phyloP scores from a whole-genome alignment of 2,797 vertebrate genomes.

The Pteronotus mesoamericanus region DNA sequence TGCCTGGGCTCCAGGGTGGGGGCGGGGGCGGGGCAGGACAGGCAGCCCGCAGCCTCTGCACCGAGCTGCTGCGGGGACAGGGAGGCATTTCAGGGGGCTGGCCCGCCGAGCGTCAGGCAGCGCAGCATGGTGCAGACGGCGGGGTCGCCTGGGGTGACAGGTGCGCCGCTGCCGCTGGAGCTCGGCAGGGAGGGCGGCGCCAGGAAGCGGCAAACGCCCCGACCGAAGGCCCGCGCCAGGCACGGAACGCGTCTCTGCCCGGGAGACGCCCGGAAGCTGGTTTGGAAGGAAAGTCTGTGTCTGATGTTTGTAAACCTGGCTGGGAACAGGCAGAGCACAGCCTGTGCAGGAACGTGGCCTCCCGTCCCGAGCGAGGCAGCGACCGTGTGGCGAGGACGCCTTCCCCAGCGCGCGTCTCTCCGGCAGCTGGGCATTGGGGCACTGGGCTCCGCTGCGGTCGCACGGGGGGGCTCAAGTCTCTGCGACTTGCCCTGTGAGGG shows the following conservation, averaged over 20 bases:
- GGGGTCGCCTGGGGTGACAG: not conserved
- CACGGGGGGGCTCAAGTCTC: not conserved
- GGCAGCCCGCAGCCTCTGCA: not conserved
- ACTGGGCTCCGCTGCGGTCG: too few relatives aligned
- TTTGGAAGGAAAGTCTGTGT: not conserved
- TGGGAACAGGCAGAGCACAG: not conserved
- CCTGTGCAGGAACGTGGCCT: not conserved
- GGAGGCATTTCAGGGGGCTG: not conserved
- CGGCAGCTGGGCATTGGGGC: too few relatives aligned
- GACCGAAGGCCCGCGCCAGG: not conserved
- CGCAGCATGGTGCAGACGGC: not conserved
- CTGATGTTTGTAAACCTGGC: not conserved
- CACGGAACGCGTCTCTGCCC: not conserved
- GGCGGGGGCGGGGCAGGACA: too few relatives aligned
- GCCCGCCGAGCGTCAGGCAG: not conserved
- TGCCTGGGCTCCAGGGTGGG: not conserved
- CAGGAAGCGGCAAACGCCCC: not conserved
- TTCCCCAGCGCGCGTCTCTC: too few relatives aligned
- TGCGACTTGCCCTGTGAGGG: not conserved
- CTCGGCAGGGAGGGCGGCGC: not conserved
- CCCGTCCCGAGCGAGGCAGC: not conserved
- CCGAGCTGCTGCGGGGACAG: not conserved
- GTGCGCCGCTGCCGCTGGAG: not conserved
- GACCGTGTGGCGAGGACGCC: accelerated
- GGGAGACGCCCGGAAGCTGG: not conserved